These are phyloP conservation scores for Myripristis jacobus DNA, from an alignment of 2,797 vertebrate species.

Conservation along the genomic window DNA sequence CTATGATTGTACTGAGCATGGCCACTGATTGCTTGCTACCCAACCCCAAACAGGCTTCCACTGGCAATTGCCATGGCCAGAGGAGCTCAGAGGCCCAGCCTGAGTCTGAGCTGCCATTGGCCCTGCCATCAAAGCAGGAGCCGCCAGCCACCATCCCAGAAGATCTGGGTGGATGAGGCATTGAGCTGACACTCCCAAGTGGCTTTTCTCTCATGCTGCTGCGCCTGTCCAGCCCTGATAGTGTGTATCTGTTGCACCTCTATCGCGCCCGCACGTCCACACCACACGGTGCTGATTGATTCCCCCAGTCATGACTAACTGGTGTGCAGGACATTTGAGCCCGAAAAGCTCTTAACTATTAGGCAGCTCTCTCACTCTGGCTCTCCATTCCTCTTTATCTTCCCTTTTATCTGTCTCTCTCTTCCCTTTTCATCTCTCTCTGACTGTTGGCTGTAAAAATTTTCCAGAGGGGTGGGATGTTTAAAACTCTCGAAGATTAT, in stretches of 20 bases:
- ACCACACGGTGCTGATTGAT: constrained; percentile 31
- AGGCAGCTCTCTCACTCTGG: background rate
- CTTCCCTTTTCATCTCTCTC: background rate
- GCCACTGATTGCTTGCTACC: background rate
- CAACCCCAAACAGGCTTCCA: background rate
- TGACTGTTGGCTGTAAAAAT: background rate
- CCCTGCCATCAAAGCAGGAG: constrained; percentile 36
- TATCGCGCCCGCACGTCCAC: constrained; percentile 28
- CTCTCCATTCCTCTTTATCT: background rate
- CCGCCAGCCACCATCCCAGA: constrained; percentile 13
- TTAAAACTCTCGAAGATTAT: background rate
- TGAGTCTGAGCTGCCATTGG: constrained; percentile 25
- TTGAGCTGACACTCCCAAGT: constrained; percentile 32
- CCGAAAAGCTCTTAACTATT: constrained; percentile 18
- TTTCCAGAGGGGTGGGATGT: background rate
- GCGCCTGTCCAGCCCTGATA: constrained; percentile 45
- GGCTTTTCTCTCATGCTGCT: constrained; percentile 34
- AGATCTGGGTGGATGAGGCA: constrained; percentile 31
- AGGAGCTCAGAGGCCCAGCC: constrained; percentile 12
- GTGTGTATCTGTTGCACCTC: constrained; percentile 9
- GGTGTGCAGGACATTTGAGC: constrained; percentile 18
- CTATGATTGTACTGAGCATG: background rate
- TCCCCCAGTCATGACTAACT: constrained; percentile 28
- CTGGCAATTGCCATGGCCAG: background rate
- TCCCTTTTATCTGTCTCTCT: background rate